These are phyloP conservation scores for Gibbula magus DNA, from an alignment of 2,888 invertebrate species.

Conservation along the genomic window DNA sequence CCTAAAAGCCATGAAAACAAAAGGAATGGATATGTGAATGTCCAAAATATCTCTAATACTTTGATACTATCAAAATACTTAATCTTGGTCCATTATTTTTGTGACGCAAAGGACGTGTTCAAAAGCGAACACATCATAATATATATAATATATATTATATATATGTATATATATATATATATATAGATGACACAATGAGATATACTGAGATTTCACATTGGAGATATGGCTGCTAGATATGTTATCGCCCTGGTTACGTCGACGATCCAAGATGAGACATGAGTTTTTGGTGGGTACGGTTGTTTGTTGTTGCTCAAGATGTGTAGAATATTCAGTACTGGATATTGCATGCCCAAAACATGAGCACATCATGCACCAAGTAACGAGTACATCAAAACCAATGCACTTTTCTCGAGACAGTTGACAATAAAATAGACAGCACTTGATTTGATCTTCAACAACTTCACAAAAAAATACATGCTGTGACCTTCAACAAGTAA, in stretches of 20 bases:
- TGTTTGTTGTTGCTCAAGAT: background rate
- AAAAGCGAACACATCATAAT: constrained; percentile 13
- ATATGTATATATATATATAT: constrained; percentile 11
- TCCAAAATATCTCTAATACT: constrained; percentile 21
- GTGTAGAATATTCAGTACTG: background rate
- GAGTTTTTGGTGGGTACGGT: background rate
- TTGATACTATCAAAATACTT: constrained; percentile 21
- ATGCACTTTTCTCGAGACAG: constrained; percentile 31
- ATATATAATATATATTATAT: constrained; percentile 1
- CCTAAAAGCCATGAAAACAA: constrained; percentile 20
- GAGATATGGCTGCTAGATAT: constrained; percentile 19
- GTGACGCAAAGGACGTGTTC: constrained; percentile 3
- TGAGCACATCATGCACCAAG: constrained; percentile 14
- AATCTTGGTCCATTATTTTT: constrained; percentile 15
- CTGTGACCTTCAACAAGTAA: background rate
- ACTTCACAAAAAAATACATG: background rate
- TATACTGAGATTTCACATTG: background rate
- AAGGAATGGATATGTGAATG: constrained; percentile 19
- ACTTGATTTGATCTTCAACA: constrained; percentile 18
- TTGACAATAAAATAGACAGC: constrained; percentile 22
- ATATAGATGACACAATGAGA: constrained; percentile 15
- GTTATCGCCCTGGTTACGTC: background rate
- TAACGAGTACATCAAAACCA: constrained; percentile 7
- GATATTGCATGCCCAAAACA: constrained; percentile 16
- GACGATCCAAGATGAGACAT: background rate